These are phyloP conservation scores for Alosa sapidissima DNA, from an alignment of 2,797 vertebrate species.

Conservation along the genomic window DNA sequence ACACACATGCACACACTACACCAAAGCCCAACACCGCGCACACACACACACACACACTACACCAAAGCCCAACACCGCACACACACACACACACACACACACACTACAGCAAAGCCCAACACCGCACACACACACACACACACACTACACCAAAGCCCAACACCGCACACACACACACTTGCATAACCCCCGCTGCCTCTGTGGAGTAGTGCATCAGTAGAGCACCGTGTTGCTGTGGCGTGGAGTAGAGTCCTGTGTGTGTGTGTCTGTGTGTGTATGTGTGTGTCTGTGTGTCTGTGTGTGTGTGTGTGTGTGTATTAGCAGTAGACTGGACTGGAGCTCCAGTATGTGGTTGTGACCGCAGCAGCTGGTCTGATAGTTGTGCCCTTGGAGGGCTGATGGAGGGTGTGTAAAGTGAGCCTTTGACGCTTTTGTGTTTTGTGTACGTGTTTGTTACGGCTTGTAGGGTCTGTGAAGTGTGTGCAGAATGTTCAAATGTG, in stretches of 20 bases:
- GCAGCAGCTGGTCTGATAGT: too few relatives aligned
- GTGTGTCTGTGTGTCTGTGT: background rate
- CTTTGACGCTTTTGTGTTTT: too few relatives aligned
- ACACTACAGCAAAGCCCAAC: background rate
- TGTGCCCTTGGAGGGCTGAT: too few relatives aligned
- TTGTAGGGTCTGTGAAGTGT: too few relatives aligned
- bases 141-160: background rate
- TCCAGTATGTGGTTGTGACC: too few relatives aligned
- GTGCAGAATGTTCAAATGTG: background rate
- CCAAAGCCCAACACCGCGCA: background rate
- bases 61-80: too few relatives aligned
- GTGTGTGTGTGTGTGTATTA: background rate
- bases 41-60: background rate
- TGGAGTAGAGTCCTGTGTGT: background rate
- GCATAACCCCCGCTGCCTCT: background rate
- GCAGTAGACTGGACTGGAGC: too few relatives aligned
- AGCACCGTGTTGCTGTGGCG: background rate
- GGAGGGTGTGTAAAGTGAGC: too few relatives aligned
- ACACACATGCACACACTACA: background rate
- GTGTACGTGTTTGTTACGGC: too few relatives aligned
- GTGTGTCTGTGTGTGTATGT: background rate
- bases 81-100: background rate
- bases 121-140: background rate
- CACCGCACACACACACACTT: background rate
- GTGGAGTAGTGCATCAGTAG: background rate